phyloP scores from a whole-genome alignment of 2,888 invertebrate species.

The Papilio demoleus region DNA sequence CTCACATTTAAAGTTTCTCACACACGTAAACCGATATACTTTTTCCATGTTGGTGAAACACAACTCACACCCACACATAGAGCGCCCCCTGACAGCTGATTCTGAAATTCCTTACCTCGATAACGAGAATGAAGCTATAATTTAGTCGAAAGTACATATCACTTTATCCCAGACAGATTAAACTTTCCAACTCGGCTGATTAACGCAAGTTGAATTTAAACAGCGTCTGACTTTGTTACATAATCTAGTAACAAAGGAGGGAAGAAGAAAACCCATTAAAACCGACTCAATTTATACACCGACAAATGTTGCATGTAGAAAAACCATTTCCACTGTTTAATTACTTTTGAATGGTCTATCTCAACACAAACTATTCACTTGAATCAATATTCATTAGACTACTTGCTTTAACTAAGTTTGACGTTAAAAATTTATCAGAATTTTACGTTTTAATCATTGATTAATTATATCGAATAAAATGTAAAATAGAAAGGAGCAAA shows the following conservation, averaged over 20 bases:
- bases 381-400: conserved; percentile 25
- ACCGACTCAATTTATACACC: conserved; percentile 47
- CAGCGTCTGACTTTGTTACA: conserved; percentile 50
- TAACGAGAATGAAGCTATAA: conserved; percentile 40
- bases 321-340: conserved; percentile 40
- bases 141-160: conserved; percentile 40
- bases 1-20: neutral
- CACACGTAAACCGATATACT: neutral
- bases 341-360: conserved; percentile 34
- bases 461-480: too few relatives aligned
- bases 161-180: conserved; percentile 44
- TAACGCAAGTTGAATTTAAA: conserved; percentile 54
- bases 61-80: conserved; percentile 31
- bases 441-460: neutral
- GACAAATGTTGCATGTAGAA: conserved; percentile 40
- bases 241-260: conserved; percentile 50
- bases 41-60: neutral
- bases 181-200: conserved; percentile 50
- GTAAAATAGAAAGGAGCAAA: too few relatives aligned
- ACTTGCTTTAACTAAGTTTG: neutral
- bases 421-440: neutral
- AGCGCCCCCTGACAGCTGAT: conserved; percentile 36
- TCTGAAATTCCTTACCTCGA: conserved; percentile 39
- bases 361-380: conserved; percentile 29
- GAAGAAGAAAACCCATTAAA: conserved; percentile 57